phyloP scores from a whole-genome alignment of 2,797 vertebrate species.

The Adelosebastes latens region DNA sequence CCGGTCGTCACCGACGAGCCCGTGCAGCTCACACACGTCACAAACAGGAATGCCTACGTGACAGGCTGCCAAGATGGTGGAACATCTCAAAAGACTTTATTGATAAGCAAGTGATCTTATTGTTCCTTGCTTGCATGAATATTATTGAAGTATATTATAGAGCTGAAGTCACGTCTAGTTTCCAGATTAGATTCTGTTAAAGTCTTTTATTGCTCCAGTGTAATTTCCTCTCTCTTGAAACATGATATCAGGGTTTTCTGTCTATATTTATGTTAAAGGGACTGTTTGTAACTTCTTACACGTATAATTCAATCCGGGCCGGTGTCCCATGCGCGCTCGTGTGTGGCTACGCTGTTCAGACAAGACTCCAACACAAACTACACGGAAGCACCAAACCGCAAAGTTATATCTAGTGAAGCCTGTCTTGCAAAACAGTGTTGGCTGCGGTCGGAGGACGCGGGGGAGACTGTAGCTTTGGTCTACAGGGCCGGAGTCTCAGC shows the following conservation, averaged over 20 bases:
- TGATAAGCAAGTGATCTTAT: background rate
- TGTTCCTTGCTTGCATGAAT: background rate
- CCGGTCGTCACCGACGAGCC: constrained; percentile 19
- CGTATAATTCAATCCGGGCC: too few species aligned
- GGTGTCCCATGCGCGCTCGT: too few species aligned
- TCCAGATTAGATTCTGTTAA: background rate
- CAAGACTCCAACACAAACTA: too few species aligned
- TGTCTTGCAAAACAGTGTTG: too few species aligned
- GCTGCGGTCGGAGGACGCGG: too few species aligned
- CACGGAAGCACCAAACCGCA: too few species aligned
- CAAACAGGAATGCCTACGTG: constrained; percentile 10
- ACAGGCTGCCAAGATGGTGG: background rate
- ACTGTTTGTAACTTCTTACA: too few species aligned
- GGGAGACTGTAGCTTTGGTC: too few species aligned
- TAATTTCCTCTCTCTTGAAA: background rate
- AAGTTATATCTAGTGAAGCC: too few species aligned
- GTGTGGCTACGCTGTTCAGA: too few species aligned
- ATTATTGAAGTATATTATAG: background rate
- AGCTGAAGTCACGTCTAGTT: background rate
- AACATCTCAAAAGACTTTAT: background rate
- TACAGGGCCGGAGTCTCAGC: too few species aligned
- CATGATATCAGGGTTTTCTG: background rate
- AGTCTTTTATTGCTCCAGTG: background rate
- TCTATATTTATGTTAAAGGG: background rate
- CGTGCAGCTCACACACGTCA: constrained; percentile 40